Base-by-base conservation (phyloP, 2,797 vertebrate species). In the Macrochelys suwanniensis region DNA sequence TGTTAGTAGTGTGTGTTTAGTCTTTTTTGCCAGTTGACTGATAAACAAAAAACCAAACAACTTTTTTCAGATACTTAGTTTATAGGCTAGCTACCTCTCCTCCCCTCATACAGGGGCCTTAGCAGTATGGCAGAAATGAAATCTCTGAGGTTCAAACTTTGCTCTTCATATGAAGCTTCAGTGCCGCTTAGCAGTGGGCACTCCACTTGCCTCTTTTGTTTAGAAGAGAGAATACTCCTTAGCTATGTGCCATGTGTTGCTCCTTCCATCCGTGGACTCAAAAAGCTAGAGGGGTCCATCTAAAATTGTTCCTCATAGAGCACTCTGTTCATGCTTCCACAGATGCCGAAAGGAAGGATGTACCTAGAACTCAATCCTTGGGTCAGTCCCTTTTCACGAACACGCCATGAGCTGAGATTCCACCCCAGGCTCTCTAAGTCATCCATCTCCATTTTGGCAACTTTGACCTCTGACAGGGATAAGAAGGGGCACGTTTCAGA, bases 61-160 rank as follows among this genome's bases (percentile, higher is more conserved):
- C 5, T 26, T 57, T 57, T 26, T 57, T 33, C 33, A 65, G 61
- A n/a, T 28, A 82, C 88, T 21, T 65, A 33, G 16, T 19, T n/a
- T n/a, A n/a, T 56, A 71, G 47, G 47, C 57, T 77, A 6, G n/a
- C 53, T 45, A 15, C 45, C 33, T 91, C 90, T 65, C 61, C 61
- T n/a, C 17, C 16, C 33, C 61, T 87, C 92, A 77, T 45, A 79
- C 3, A 54, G 9, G 79, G 10, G 94, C 53, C 91, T 25, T 88
- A 95, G 65, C 51, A 82, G 57, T 86, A 65, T 61, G 65, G 54
- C 54, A 91, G 76, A 93, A 96, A 82, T 76, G 86, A 95, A 95
- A 84, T 4, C 37, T 0, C 4, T n/a, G 37, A 94, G 80, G 76
- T 86, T 93, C 82, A 81, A 86, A 95, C 94, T 74, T 53, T 92